Conservation (phyloP, 2,113 vertebrate species). For the Oreotrochilus melanogaster region DNA sequence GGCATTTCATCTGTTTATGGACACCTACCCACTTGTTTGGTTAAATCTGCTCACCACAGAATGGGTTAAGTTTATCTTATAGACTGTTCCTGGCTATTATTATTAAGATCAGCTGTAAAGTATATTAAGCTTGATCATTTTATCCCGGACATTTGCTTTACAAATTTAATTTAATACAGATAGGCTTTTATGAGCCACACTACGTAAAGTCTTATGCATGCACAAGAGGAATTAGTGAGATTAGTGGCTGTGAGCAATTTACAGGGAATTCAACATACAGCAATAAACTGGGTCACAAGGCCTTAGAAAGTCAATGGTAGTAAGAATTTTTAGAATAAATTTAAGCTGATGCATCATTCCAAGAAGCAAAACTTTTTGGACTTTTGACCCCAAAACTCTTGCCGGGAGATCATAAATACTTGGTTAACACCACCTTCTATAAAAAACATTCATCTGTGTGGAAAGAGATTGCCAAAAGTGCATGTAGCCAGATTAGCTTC, state of each 20-base stretch:
- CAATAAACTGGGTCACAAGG: neutral
- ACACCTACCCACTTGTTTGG: fast-evolving
- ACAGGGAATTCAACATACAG: neutral
- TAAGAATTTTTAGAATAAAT: neutral
- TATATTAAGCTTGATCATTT: neutral
- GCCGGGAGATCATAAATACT: neutral
- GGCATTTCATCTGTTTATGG: neutral
- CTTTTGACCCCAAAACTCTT: neutral
- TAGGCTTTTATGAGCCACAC: neutral
- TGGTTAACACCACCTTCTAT: neutral
- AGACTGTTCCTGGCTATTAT: neutral
- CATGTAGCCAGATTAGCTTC: neutral
- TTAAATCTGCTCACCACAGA: neutral
- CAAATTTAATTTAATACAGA: slow-evolving; percentile 5
- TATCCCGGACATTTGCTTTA: neutral
- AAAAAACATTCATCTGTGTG: slow-evolving; percentile 9
- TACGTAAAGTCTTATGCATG: neutral
- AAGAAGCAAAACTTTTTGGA: neutral
- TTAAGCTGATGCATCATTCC: neutral
- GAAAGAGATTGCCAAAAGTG: slow-evolving; percentile 13
- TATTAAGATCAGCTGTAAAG: neutral
- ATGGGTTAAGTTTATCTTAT: neutral
- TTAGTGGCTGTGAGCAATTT: neutral
- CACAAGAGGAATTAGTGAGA: slow-evolving; percentile 25
- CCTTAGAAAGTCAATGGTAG: neutral